These are phyloP conservation scores for Neoarius graeffei DNA, from an alignment of 2,113 vertebrate genomes.

Conservation along the genomic window DNA sequence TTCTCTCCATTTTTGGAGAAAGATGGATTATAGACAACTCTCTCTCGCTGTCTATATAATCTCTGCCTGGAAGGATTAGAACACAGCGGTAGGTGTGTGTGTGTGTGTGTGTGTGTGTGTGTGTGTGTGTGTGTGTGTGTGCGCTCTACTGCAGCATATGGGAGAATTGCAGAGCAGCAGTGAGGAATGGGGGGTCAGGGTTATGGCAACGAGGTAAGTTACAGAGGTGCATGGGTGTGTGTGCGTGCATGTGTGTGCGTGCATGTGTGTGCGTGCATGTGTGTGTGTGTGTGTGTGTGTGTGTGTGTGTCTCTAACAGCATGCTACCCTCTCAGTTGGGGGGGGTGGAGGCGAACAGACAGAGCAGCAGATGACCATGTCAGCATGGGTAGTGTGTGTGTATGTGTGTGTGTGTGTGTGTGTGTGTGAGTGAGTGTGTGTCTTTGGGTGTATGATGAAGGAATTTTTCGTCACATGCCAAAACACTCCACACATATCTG, in stretches of 20 bases:
- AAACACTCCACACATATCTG: neutral
- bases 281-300: neutral
- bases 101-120: slow-evolving; percentile 42
- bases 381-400: slow-evolving; percentile 27
- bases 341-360: slow-evolving; percentile 48
- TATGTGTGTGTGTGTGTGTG: neutral
- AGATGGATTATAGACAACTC: neutral
- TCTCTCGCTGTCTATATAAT: no score
- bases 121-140: neutral
- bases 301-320: slow-evolving; percentile 39
- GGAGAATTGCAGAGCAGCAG: slow-evolving; percentile 61
- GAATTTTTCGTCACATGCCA: slow-evolving; percentile 10
- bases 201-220: slow-evolving; percentile 18
- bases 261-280: neutral
- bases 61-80: neutral
- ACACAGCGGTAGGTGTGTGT: slow-evolving; percentile 5
- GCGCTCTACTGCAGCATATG: slow-evolving; percentile 7
- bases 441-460: neutral
- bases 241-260: no score
- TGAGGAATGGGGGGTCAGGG: slow-evolving; percentile 42
- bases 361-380: slow-evolving; percentile 64
- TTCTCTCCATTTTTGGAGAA: neutral
- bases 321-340: slow-evolving; percentile 53
- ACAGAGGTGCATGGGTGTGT: neutral
- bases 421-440: neutral